Conservation (phyloP, 2,888 invertebrate genomes). For the Rosalia funebris region DNA sequence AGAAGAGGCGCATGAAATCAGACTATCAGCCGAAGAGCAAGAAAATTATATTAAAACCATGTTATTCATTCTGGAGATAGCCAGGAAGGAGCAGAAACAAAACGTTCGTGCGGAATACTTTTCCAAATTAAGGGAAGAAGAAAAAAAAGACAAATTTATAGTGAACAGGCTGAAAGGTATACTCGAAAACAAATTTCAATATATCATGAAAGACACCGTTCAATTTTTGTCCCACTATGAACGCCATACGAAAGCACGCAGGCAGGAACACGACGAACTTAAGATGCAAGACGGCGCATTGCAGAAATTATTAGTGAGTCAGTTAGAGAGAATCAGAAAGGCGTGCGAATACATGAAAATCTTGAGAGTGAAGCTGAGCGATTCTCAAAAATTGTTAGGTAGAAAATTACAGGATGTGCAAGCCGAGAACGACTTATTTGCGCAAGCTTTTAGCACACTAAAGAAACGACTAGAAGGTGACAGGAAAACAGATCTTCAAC, state of each 20-base stretch:
- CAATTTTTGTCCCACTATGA: conserved; percentile 47
- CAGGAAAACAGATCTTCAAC: conserved; percentile 65
- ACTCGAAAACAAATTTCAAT: conserved; percentile 49
- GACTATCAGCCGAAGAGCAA: conserved; percentile 61
- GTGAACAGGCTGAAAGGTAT: conserved; percentile 49
- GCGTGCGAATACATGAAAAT: conserved; percentile 48
- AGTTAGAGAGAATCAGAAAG: conserved; percentile 47
- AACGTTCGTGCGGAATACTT: conserved; percentile 55
- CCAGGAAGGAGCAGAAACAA: conserved; percentile 54
- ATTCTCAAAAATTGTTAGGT: conserved; percentile 41
- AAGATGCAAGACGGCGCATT: conserved; percentile 52
- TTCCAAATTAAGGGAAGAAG: conserved; percentile 56
- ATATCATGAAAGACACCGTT: conserved; percentile 51
- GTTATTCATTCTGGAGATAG: conserved; percentile 67
- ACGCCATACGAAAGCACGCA: conserved; percentile 43
- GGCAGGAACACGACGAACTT: conserved; percentile 49
- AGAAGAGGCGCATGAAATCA: conserved; percentile 60
- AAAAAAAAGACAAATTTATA: conserved; percentile 49
- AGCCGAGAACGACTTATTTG: conserved; percentile 60
- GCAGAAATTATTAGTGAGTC: conserved; percentile 47
- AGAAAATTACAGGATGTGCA: conserved; percentile 48
- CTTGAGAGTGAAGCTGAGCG: conserved; percentile 45
- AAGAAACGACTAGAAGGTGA: conserved; percentile 67
- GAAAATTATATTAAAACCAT: conserved; percentile 65
- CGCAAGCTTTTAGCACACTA: conserved; percentile 55